phyloP scores from a whole-genome alignment of 1,140 invertebrate genomes.

The Drosophila kepulauana region DNA sequence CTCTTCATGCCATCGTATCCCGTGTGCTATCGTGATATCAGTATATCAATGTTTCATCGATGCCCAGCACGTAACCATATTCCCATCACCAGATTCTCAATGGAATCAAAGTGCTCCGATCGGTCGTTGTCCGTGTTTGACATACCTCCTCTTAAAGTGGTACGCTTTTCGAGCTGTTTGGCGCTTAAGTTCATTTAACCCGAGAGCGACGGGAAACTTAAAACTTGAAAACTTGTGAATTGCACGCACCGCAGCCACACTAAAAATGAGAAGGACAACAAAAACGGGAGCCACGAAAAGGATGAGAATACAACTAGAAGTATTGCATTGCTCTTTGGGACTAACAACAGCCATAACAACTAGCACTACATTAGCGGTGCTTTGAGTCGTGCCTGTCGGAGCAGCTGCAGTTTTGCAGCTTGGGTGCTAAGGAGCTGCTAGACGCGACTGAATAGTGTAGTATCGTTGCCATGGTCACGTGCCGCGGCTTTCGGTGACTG shows the following conservation, averaged over 20 bases:
- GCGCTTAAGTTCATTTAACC: constrained; percentile 8
- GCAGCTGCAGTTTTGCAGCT: too few species aligned
- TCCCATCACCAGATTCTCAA: not conserved
- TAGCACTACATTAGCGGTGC: constrained; percentile 71
- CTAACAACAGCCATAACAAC: constrained; percentile 75
- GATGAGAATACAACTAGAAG: constrained; percentile 43
- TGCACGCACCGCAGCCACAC: constrained; percentile 62
- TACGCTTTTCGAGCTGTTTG: constrained; percentile 1
- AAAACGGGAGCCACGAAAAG: constrained; percentile 46
- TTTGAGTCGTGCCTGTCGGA: constrained; percentile 5
- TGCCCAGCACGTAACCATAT: too few species aligned
- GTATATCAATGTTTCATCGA: too few species aligned
- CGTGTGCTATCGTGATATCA: too few species aligned
- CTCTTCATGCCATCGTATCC: too few species aligned
- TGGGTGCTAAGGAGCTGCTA: not conserved
- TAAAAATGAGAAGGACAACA: constrained; percentile 42
- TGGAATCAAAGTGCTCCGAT: not conserved
- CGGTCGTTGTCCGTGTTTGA: not conserved
- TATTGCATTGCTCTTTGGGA: constrained; percentile 66
- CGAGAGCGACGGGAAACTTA: not conserved
- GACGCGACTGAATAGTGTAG: constrained; percentile 1
- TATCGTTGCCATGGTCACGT: constrained; percentile 79
- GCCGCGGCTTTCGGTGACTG: constrained; percentile 60
- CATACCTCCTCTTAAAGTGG: constrained; percentile 16
- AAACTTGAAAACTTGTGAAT: constrained; percentile 56